These are phyloP conservation scores for Brachypodius melanocephalos DNA, from an alignment of 2,113 vertebrate genomes.

Conservation along the genomic window DNA sequence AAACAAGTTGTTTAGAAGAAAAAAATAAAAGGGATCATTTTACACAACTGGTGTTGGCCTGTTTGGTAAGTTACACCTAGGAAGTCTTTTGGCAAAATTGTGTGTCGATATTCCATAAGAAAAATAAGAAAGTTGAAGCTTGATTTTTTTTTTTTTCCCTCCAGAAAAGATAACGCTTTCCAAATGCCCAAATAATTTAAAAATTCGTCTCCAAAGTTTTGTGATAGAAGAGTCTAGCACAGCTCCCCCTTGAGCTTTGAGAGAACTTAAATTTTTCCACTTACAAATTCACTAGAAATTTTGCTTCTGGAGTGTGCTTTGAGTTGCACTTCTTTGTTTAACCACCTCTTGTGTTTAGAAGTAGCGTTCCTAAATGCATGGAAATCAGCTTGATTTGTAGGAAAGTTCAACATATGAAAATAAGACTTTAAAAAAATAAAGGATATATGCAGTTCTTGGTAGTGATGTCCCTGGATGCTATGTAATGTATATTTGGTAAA, in stretches of 20 bases:
- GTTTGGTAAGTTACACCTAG: conserved; percentile 84
- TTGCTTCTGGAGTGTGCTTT: not conserved
- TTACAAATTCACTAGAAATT: not conserved
- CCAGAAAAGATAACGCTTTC: not conserved
- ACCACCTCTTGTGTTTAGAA: not conserved
- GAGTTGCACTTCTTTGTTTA: not conserved
- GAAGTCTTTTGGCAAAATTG: not conserved
- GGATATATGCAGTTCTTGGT: not conserved
- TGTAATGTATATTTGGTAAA: not conserved
- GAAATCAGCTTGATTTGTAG: not conserved
- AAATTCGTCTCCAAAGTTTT: not conserved
- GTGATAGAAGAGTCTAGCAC: not conserved
- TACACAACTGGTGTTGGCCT: conserved; percentile 92
- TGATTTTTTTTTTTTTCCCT: not conserved
- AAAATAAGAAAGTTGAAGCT: not conserved
- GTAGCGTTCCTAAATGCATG: not conserved
- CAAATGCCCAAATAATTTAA: not conserved
- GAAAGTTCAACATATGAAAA: not conserved
- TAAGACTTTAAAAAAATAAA: not conserved
- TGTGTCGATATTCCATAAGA: not conserved
- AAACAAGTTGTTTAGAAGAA: conserved; percentile 95
- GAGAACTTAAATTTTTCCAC: not conserved
- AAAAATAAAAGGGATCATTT: conserved; percentile 96
- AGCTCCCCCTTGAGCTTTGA: not conserved
- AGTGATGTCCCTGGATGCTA: not conserved